Evolutionary conservation across 2,888 invertebrate species (phyloP).

Genomic region (Azorinus chamasolen): DNA sequence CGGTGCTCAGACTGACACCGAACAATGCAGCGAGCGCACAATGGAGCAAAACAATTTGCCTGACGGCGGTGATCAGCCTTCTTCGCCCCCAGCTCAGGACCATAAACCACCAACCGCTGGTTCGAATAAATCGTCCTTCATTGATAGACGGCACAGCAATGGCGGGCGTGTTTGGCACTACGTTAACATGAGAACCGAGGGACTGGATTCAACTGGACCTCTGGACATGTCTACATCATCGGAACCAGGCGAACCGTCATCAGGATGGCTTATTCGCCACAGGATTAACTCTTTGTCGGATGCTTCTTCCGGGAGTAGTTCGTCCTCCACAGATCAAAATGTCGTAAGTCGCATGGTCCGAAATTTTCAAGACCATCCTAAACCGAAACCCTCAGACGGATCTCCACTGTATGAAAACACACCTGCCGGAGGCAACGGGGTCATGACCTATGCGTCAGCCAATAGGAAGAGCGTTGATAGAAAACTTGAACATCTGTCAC

Average conservation of each 20-base stretch:
- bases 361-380: slow-evolving; percentile 16
- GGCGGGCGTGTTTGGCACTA: slow-evolving; percentile 51
- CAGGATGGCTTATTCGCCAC: slow-evolving; percentile 1
- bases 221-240: slow-evolving; percentile 10
- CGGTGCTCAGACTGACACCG: background rate
- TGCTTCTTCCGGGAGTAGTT: background rate
- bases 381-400: background rate
- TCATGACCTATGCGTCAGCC: too few species aligned
- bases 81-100: background rate
- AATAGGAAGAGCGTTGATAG: too few species aligned
- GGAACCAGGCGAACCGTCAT: background rate
- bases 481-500: too few species aligned
- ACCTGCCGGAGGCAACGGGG: background rate
- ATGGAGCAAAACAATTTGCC: background rate
- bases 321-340: background rate
- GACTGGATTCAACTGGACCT: background rate
- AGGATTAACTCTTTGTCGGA: slow-evolving; percentile 16
- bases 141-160: slow-evolving; percentile 21
- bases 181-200: slow-evolving; percentile 41
- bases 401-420: slow-evolving; percentile 55
- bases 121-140: background rate
- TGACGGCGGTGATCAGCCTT: background rate
- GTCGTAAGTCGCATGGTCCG: slow-evolving; percentile 25
- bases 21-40: slow-evolving; percentile 7
- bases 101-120: background rate